These are phyloP conservation scores for Mungos mungo DNA, from an alignment of 2,113 vertebrate species.

Conservation along the genomic window DNA sequence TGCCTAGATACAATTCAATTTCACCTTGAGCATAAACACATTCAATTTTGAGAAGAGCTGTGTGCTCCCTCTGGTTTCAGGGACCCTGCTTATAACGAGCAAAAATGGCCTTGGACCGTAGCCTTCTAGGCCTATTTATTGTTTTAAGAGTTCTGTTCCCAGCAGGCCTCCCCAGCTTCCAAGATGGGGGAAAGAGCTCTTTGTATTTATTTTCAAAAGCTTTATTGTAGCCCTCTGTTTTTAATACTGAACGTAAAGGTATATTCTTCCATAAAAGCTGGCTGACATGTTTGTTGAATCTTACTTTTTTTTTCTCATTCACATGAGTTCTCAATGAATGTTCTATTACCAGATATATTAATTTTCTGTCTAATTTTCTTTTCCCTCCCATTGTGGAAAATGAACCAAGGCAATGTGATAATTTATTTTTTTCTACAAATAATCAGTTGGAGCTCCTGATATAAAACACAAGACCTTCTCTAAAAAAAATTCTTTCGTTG, in stretches of 20 bases:
- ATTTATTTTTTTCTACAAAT: neutral
- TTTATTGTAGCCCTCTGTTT: neutral
- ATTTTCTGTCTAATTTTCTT: neutral
- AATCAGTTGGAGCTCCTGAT: neutral
- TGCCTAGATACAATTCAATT: too few relatives aligned
- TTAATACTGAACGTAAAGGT: neutral
- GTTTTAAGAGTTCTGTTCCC: too few relatives aligned
- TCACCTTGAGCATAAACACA: too few relatives aligned
- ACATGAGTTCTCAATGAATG: neutral
- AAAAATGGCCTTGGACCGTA: too few relatives aligned
- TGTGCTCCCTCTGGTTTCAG: too few relatives aligned
- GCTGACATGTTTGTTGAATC: neutral
- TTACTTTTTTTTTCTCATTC: neutral
- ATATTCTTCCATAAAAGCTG: neutral
- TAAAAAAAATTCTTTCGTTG: neutral
- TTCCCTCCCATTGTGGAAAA: neutral
- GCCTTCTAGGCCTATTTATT: too few relatives aligned
- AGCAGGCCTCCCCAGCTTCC: too few relatives aligned
- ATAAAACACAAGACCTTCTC: constrained; percentile 20
- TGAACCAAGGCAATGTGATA: neutral
- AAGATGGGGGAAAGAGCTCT: too few relatives aligned
- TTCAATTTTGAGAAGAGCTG: too few relatives aligned
- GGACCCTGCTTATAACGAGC: too few relatives aligned
- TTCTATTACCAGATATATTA: neutral
- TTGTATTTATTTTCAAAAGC: neutral